Evolutionary conservation across 2,888 invertebrate species (phyloP), one percentile per base, ranked within the genome.

Genomic region (Drosophila differens): DNA sequence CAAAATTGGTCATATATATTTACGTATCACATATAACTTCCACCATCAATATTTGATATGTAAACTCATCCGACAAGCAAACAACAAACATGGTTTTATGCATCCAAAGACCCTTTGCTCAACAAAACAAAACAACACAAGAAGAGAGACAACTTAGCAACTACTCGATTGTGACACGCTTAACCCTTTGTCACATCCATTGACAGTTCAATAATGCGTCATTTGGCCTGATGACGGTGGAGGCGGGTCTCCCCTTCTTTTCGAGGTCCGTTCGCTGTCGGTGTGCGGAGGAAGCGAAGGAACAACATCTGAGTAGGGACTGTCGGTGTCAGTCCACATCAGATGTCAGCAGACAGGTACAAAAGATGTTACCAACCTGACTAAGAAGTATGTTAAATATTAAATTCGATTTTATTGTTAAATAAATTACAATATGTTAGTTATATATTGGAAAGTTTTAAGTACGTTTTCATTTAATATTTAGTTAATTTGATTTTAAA

Each of bases 151-250:
- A 64, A 47, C 25, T 47, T 70, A 72, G 66, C 74, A 81, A 76
- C 81, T 74, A 74, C 76, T 79, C 81, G 72, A 76, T 67, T 63
- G 62, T 82, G 91, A 88, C 88, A 91, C 78, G 76, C 70, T 85
- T 90, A 90, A 91, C 89, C 90, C 91, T 90, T 90, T 91, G 90
- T 90, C 90, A 90, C 80, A 82, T 81, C 78, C 83, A 77, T 85
- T 90, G 90, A 90, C 91, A 90, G 85, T 91, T 90, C 90, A 91
- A 91, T 90, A 91, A 91, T 87, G 91, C 84, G 81, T 81, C 91
- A 88, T 83, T 89, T 80, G 84, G 81, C 59, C 70, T 69, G 71
- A 55, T 70, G 76, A 37, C 37, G 55, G 55, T 74, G 67, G 52
- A 4, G 0, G 25, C 9, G 25, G 37, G 19, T 12, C 9, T 41